Percentiles rank a stretch among this genome's conserved stretches.
Conservation (phyloP, 1,140 invertebrate genomes). For the Aphaenogaster ashmeadi region DNA sequence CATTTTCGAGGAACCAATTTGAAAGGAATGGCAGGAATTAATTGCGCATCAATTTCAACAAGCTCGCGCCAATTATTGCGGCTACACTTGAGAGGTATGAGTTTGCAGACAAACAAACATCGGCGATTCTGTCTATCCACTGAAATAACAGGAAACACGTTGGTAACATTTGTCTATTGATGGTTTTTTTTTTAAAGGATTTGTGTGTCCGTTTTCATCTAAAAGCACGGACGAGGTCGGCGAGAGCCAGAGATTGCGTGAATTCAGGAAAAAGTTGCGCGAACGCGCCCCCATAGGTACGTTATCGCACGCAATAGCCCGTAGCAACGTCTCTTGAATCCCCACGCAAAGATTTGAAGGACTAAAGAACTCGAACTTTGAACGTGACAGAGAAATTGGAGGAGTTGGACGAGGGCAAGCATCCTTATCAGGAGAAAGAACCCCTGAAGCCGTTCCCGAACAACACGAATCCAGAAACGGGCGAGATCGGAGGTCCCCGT, state of each 20-base stretch:
- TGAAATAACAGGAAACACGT: not conserved
- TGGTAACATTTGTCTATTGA: not conserved
- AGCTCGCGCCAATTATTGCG: not conserved
- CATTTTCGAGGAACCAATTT: not conserved
- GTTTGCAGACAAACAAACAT: not conserved
- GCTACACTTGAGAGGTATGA: constrained; percentile 13
- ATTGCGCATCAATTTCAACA: not conserved
- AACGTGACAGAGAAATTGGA: constrained; percentile 89
- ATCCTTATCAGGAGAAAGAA: constrained; percentile 95
- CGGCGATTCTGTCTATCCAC: not conserved
- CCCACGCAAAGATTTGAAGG: not conserved
- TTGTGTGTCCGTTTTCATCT: constrained; percentile 64
- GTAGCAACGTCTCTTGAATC: not conserved
- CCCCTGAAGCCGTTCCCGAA: constrained; percentile 95
- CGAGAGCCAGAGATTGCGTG: constrained; percentile 82
- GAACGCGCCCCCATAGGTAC: constrained; percentile 85
- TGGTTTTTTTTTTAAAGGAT: constrained; percentile 23
- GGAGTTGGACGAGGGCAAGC: constrained; percentile 89
- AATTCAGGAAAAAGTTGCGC: constrained; percentile 85
- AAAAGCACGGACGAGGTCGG: constrained; percentile 69
- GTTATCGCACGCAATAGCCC: not conserved
- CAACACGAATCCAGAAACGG: constrained; percentile 96
- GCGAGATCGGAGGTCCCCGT: constrained; percentile 97
- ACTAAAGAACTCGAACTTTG: constrained; percentile 26
- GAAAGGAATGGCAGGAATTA: constrained; percentile 31